Base-by-base conservation (phyloP, 1,140 invertebrate genomes). In the Hylaeus anthracinus region DNA sequence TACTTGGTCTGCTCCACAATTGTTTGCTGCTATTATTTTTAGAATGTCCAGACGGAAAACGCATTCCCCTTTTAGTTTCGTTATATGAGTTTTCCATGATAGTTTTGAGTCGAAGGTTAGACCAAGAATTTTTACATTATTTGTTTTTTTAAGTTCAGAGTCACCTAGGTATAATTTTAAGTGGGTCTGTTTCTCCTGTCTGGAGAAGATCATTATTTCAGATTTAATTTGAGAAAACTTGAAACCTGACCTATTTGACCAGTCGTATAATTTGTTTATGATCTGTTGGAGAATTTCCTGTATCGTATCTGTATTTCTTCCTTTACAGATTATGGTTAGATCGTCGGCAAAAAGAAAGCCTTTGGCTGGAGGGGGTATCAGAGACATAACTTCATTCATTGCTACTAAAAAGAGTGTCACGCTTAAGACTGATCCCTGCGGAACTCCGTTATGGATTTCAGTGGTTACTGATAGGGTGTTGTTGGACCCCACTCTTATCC, bases 141-240 rank as follows among this genome's bases (percentile, higher is more conserved):
- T 53, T 10, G 51, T 8, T 53, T 10, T 1, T 12, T 8, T 10
- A 53, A 53, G 51, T 8, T 10, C 10, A 53, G 8, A 12, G 3
- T 53, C 10, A 2, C 51, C 6, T 53, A 8, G 10, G 2, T 8
- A 53, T 8, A 53, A 53, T 53, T 53, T 8, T 53, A 53, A 26
- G 26, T 26, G 26, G 26, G 26, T 26, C 10, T 8, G 5, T 53
- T 8, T 53, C 5, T 5, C 10, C 4, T n/a, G 12, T 56, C n/a
- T 56, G 3, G 55, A 8, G 4, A 56, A 56, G 15, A 2, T 67
- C 14, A 48, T 74, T 76, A 69, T 51, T 39, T 14, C 60, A 12
- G 12, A 48, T 77, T 71, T 69, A 64, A 10, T 64, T 56, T n/a
- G 9, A 56, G 45, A 45, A 71, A 81, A 76, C 10, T 56, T 56